Evolutionary conservation across 2,888 invertebrate species (phyloP).

Genomic region (Deilephila elpenor): DNA sequence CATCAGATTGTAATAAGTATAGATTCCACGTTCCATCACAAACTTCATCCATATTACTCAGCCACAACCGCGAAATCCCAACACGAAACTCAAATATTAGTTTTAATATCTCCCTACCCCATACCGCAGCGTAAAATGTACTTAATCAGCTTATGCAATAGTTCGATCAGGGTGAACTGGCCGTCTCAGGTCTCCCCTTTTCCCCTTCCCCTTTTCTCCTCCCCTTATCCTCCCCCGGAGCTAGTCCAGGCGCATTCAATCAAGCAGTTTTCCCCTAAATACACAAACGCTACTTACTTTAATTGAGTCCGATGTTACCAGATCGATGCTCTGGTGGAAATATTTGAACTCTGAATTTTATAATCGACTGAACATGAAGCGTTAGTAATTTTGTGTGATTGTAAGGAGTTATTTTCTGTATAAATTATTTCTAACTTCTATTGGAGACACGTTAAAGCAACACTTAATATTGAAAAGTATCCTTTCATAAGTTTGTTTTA

Average conservation of each 20-base stretch:
- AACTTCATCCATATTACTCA: background rate
- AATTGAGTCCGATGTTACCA: conserved; percentile 12
- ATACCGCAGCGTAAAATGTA: background rate
- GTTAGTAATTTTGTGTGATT: too few species aligned
- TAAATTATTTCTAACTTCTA: too few species aligned
- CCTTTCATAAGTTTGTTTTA: too few species aligned
- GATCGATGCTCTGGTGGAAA: background rate
- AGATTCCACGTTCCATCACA: background rate
- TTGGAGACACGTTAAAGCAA: too few species aligned
- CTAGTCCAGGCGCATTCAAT: conserved; percentile 1
- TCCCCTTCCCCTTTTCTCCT: background rate
- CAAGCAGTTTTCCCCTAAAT: background rate
- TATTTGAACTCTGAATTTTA: too few species aligned
- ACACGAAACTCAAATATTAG: background rate
- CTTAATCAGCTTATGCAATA: conserved; percentile 6
- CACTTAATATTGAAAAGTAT: too few species aligned
- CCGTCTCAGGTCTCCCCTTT: background rate
- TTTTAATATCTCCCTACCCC: background rate
- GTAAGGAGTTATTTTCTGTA: too few species aligned
- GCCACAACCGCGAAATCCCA: background rate
- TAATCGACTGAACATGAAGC: too few species aligned
- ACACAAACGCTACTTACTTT: conserved; percentile 20
- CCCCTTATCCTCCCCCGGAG: background rate
- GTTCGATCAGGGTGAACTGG: conserved; percentile 6
- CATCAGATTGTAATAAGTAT: too few species aligned